Conservation (phyloP, 2,113 vertebrate species). For the Dolichotis patagonum region DNA sequence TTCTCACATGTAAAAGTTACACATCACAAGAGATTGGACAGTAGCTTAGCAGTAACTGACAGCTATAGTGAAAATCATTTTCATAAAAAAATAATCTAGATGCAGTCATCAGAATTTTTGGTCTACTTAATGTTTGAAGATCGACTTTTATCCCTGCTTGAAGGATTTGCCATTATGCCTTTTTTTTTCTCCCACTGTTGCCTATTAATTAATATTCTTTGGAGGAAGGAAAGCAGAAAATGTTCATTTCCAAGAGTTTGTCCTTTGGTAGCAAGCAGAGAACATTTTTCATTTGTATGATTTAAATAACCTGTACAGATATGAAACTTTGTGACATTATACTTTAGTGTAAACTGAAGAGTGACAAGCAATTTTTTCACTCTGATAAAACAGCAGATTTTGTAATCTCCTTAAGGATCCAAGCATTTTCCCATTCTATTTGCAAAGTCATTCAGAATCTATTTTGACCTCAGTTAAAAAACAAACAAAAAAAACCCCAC, state of each 20-base stretch:
- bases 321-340: conserved; percentile 79
- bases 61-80: conserved; percentile 86
- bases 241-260: conserved; percentile 85
- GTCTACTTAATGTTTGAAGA: conserved; percentile 86
- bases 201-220: conserved; percentile 87
- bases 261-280: conserved; percentile 92
- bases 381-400: conserved; percentile 82
- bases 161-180: conserved; percentile 81
- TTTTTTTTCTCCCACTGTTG: conserved; percentile 77
- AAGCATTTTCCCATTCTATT: conserved; percentile 78
- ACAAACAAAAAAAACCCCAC: neutral
- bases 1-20: conserved; percentile 90
- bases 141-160: conserved; percentile 85
- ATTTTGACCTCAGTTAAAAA: conserved; percentile 81
- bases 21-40: conserved; percentile 89
- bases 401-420: conserved; percentile 77
- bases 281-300: conserved; percentile 85
- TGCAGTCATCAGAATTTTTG: conserved; percentile 87
- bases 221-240: conserved; percentile 87
- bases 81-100: conserved; percentile 90
- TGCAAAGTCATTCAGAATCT: conserved; percentile 81
- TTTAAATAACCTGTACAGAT: conserved; percentile 83
- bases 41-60: conserved; percentile 86
- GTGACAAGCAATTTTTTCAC: conserved; percentile 75
- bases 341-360: conserved; percentile 80